Base-by-base conservation (phyloP, 2,797 vertebrate genomes). In the Aratinga solstitialis region DNA sequence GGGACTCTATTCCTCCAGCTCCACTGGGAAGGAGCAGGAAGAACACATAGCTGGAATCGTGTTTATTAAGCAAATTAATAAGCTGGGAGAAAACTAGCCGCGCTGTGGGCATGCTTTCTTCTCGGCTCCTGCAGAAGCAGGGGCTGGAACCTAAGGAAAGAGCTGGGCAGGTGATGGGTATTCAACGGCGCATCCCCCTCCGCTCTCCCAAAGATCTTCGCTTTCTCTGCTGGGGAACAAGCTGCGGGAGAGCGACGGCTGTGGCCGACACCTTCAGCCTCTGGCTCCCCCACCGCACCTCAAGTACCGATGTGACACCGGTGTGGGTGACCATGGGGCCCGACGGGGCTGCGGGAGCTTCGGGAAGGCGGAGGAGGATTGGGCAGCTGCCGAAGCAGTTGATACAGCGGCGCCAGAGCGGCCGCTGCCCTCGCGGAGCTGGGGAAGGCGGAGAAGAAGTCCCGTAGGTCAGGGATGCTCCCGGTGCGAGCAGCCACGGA, bases 31-130 rank as follows among this genome's bases (percentile, higher is more conserved):
- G 42, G 32, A 87, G 47, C 47, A 48, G 72, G 61, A 62, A 74
- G 45, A 74, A 93, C 94, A 68, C 91, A 19, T 34, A 91, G 91
- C 90, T 86, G 85, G 85, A 72, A 62, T 62, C 3, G 19, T 42
- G 48, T 88, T 91, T 96, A 83, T 91, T 88, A 90, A 84, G 84
- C 40, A 95, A 93, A 96, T 94, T 68, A 91, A 86, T 66, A 59
- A 87, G 73, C 2, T 54, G 58, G 40, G 65, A 13, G 23, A 7
- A 77, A 61, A n/a, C 0, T n/a, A 79, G 50, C 73, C n/a, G 4
- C 4, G 43, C 18, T 36, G 59, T 12, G 59, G 62, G 67, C 69
- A 66, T 1, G 3, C 30, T 90, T 77, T 30, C 24, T 45, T 75
- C 58, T 91, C 0, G 0, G 51, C 53, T 54, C 27, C 56, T 67